Conservation (phyloP, 2,797 vertebrate genomes). For the Propithecus perrieri region DNA sequence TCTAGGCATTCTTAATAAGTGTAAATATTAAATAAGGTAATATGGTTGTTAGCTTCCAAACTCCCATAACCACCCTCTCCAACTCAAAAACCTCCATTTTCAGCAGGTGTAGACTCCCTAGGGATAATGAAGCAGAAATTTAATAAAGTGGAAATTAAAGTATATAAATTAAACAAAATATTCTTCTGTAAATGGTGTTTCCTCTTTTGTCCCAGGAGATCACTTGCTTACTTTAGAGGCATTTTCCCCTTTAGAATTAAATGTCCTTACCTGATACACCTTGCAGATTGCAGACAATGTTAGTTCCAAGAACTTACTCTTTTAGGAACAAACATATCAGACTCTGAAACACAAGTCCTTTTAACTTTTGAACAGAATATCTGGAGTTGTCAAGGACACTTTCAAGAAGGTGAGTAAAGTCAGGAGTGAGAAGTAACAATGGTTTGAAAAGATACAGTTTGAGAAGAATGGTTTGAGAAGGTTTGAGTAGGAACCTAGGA, state of each 20-base stretch:
- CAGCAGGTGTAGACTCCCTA: neutral
- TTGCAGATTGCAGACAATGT: neutral
- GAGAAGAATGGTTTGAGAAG: neutral
- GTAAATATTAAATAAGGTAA: neutral
- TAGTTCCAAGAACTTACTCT: neutral
- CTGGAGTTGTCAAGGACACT: neutral
- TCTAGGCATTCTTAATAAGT: neutral
- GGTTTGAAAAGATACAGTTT: neutral
- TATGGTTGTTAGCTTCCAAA: neutral
- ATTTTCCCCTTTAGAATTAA: neutral
- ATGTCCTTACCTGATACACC: neutral
- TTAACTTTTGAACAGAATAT: neutral
- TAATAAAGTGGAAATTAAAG: neutral
- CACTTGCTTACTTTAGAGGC: neutral
- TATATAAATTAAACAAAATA: neutral
- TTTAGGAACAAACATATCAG: neutral
- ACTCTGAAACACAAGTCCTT: neutral
- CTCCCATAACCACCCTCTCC: neutral
- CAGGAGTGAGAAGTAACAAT: neutral
- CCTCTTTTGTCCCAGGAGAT: neutral
- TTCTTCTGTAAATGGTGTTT: neutral
- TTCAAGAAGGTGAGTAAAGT: neutral
- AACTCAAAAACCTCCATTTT: neutral
- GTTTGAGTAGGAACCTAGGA: neutral
- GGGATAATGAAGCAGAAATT: too few species aligned